These are phyloP conservation scores for Megalops atlanticus DNA, from an alignment of 2,113 vertebrate species.

Conservation along the genomic window DNA sequence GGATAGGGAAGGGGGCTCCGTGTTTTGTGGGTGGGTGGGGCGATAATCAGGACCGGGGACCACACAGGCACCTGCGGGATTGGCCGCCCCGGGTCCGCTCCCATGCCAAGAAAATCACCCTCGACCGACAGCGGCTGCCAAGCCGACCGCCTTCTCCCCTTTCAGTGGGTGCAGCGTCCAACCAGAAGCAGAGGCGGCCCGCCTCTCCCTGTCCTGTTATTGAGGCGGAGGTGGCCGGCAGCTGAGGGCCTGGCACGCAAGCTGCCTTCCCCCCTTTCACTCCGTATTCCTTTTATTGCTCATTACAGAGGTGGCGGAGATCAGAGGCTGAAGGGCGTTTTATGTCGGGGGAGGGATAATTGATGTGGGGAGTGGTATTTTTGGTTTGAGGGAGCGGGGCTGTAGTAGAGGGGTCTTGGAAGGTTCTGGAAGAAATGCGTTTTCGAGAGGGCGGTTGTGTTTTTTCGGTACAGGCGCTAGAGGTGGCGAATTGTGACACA, in stretches of 20 bases:
- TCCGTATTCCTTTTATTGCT: constrained; percentile 63
- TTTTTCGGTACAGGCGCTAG: not conserved
- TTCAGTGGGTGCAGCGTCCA: constrained; percentile 55
- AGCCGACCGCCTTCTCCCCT: constrained; percentile 62
- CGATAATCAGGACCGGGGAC: constrained; percentile 63
- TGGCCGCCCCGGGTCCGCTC: constrained; percentile 31
- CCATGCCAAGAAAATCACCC: constrained; percentile 65
- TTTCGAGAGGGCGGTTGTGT: not conserved
- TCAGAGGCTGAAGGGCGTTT: constrained; percentile 54
- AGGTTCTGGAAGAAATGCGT: not conserved
- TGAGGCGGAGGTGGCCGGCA: not conserved
- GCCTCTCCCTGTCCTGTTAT: constrained; percentile 18
- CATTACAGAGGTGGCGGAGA: constrained; percentile 71
- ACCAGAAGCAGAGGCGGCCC: constrained; percentile 31
- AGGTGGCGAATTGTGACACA: not conserved
- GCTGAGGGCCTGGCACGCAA: not conserved
- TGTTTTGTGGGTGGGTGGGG: constrained; percentile 25
- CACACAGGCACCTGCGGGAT: constrained; percentile 57
- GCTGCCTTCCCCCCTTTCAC: constrained; percentile 30
- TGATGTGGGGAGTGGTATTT: not conserved
- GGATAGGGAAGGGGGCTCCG: not conserved
- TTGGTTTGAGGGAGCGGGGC: constrained; percentile 1
- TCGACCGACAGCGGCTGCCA: constrained; percentile 42
- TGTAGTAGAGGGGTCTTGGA: not conserved
- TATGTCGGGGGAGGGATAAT: constrained; percentile 29